A percentile compares a stretch with the other conserved stretches of the same genome.
Evolutionary conservation across 1,140 invertebrate genomes (phyloP).

Genomic region (Coptotermes formosanus): DNA sequence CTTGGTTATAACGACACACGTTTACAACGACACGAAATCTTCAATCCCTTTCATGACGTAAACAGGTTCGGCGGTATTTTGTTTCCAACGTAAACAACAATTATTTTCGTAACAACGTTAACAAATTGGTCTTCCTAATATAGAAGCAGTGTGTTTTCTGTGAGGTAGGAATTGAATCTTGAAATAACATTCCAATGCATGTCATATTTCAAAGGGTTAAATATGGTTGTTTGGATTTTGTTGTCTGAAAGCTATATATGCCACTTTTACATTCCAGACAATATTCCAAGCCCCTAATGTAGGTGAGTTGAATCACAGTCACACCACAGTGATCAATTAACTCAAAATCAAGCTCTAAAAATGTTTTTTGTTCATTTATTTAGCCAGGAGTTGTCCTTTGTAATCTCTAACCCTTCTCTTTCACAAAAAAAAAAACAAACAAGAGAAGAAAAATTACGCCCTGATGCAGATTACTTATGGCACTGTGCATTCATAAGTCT

Average conservation of each 20-base stretch:
- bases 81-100: too few species aligned
- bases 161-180: too few species aligned
- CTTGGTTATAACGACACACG: too few species aligned
- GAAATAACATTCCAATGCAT: too few species aligned
- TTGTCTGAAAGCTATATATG: neutral
- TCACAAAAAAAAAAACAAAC: neutral
- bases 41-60: too few species aligned
- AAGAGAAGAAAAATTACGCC: neutral
- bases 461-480: neutral
- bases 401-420: neutral
- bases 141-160: too few species aligned
- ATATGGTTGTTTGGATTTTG: too few species aligned
- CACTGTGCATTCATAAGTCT: neutral
- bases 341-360: neutral
- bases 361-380: constrained; percentile 11
- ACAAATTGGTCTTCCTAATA: too few species aligned
- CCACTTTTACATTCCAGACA: neutral
- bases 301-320: neutral
- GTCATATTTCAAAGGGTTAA: too few species aligned
- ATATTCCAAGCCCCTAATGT: neutral
- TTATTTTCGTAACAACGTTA: too few species aligned
- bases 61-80: too few species aligned
- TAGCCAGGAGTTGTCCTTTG: neutral
- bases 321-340: constrained; percentile 14
- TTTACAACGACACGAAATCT: too few species aligned